Evolutionary conservation across 2,888 invertebrate genomes (phyloP), one percentile per base, ranked within the genome.

Genomic region (Melanchra persicariae): DNA sequence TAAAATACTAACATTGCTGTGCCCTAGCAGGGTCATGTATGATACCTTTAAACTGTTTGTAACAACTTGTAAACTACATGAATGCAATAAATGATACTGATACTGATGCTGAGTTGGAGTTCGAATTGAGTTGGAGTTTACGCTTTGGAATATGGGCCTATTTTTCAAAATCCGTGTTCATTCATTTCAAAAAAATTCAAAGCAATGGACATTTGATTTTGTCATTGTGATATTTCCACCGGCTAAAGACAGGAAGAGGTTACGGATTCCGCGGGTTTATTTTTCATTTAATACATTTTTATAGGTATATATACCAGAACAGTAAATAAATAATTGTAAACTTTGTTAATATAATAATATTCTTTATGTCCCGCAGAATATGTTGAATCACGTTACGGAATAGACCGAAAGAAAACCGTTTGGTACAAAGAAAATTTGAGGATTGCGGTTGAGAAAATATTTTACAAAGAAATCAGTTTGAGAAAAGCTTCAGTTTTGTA

Each of bases 401-500:
- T 64, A 19, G 60, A 74, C 17, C 67, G 70, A 9, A 83, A 65
- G 58, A 85, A 74, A 66, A 72, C 83, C 7, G 24, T 54, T 22
- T 67, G 69, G 69, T 73, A 81, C 43, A 62, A 73, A 55, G 63
- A 71, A 52, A 81, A 80, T 62, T 62, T 85, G n/a, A 76, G 62
- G 43, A 54, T 55, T 63, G 86, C 85, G 0, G 59, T 86, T 5
- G 74, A 79, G 12, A 85, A 81, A 65, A 81, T 86, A 63, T 66
- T 70, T 30, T 58, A 66, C 19, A 86, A 86, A 54, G 80, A 85
- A 59, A 77, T 85, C 9, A 85, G 85, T 52, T 47, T 86, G 8
- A 71, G 85, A 52, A 64, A 78, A 52, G 85, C 85, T 22, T 83
- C 85, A 2, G 2, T 81, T 34, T n/a, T 82, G 15, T 85, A 85